phyloP scores from a whole-genome alignment of 2,797 vertebrate species.

The Phylloscopus collybita region DNA sequence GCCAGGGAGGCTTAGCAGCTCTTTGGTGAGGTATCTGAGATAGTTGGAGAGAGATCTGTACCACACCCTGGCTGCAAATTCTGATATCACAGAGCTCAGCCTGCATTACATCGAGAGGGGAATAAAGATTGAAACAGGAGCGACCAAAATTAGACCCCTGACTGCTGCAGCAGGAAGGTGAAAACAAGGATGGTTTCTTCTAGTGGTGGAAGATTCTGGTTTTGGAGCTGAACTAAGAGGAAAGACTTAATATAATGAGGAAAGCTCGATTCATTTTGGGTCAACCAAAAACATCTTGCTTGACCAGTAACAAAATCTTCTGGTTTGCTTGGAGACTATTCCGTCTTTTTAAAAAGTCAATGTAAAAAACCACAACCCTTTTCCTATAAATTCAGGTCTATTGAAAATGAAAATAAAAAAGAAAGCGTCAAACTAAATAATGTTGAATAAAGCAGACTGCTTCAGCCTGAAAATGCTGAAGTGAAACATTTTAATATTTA shows the following conservation, averaged over 20 bases:
- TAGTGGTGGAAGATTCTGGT: background rate
- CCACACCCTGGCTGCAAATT: background rate
- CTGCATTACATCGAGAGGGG: background rate
- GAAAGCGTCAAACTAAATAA: background rate
- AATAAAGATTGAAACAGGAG: background rate
- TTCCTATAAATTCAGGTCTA: background rate
- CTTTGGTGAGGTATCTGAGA: background rate
- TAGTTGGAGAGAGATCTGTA: background rate
- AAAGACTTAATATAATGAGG: background rate
- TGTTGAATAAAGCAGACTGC: background rate
- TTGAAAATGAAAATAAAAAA: background rate
- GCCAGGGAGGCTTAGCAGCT: slow-evolving; percentile 17
- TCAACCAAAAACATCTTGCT: background rate
- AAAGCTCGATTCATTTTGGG: background rate
- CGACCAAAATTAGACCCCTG: background rate
- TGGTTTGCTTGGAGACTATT: slow-evolving; percentile 2
- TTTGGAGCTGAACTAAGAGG: background rate
- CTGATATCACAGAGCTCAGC: background rate
- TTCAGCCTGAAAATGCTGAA: background rate
- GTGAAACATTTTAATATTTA: slow-evolving; percentile 1
- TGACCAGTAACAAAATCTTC: slow-evolving; percentile 21
- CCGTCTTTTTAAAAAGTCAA: background rate
- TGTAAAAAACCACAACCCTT: background rate
- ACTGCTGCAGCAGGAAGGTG: background rate
- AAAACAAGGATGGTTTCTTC: background rate